A percentile compares a stretch with the other conserved stretches of the same genome.
These are phyloP conservation scores for Protaetia brevitarsis DNA, from an alignment of 1,140 invertebrate genomes.

Conservation along the genomic window DNA sequence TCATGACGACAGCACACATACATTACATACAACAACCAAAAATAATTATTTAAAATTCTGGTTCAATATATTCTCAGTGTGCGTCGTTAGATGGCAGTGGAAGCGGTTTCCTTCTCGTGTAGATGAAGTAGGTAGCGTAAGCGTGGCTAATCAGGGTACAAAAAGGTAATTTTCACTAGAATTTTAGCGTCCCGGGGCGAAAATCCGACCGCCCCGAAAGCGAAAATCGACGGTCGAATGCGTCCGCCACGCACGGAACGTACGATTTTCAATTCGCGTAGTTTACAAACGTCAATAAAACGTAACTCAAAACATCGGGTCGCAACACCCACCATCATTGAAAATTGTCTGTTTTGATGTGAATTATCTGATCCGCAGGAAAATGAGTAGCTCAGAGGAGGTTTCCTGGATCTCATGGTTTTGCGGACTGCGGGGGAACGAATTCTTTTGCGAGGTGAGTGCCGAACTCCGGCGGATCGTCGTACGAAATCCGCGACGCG, in stretches of 20 bases:
- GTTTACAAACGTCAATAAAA: conserved; percentile 35
- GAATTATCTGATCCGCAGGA: conserved; percentile 56
- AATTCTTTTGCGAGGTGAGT: conserved; percentile 97
- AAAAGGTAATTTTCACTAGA: conserved; percentile 56
- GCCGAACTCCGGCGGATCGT: not conserved
- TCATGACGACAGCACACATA: too few species aligned
- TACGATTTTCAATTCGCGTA: conserved; percentile 13
- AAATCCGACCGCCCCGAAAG: conserved; percentile 46
- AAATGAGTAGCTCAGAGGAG: conserved; percentile 99
- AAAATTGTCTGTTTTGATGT: conserved; percentile 35
- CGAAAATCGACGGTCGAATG: conserved; percentile 27
- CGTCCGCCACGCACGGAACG: conserved; percentile 12
- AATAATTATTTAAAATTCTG: too few species aligned
- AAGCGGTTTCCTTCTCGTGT: conserved; percentile 28
- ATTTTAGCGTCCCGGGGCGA: conserved; percentile 30
- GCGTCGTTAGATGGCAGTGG: conserved; percentile 21
- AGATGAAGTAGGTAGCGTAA: conserved; percentile 48
- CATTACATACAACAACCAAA: too few species aligned
- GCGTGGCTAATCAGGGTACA: conserved; percentile 66
- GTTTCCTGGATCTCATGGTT: conserved; percentile 99
- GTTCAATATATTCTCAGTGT: not conserved
- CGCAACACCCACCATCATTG: conserved; percentile 26
- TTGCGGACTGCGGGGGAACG: conserved; percentile 97
- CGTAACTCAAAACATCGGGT: conserved; percentile 31
- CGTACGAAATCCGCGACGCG: not conserved